Evolutionary conservation across 2,888 invertebrate genomes (phyloP).

Genomic region (Lasioglossum oenotherae): DNA sequence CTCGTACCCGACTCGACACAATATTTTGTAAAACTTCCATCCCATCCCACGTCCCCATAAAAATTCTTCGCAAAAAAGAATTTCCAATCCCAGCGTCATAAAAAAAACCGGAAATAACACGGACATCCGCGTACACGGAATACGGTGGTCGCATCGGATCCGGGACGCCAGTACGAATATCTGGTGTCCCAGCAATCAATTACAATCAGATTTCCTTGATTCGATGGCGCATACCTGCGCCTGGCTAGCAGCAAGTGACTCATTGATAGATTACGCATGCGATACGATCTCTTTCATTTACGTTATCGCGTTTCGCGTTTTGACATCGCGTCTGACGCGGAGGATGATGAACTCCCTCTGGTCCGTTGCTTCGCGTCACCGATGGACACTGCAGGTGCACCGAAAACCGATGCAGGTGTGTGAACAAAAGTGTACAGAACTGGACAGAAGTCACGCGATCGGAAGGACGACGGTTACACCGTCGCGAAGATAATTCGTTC

Average conservation of each 20-base stretch:
- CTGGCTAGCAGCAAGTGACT: slow-evolving; percentile 36
- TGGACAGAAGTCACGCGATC: slow-evolving; percentile 39
- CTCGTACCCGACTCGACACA: not conserved
- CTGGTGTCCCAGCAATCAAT: not conserved
- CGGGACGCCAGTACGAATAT: not conserved
- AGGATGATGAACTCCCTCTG: slow-evolving; percentile 19
- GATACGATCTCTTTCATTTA: slow-evolving; percentile 35
- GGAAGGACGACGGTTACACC: not conserved
- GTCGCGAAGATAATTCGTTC: not conserved
- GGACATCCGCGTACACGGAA: not conserved
- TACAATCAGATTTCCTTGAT: slow-evolving; percentile 1
- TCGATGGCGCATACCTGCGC: not conserved
- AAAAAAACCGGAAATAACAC: not conserved
- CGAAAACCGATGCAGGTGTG: not conserved
- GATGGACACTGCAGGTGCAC: slow-evolving; percentile 40
- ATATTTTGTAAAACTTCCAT: not conserved
- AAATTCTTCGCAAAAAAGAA: not conserved
- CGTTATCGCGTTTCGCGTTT: slow-evolving; percentile 38
- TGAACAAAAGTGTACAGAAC: not conserved
- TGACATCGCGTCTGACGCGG: slow-evolving; percentile 15
- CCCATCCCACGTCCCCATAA: not conserved
- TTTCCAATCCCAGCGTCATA: not conserved
- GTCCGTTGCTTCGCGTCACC: slow-evolving; percentile 9
- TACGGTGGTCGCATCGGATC: not conserved
- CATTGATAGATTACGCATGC: slow-evolving; percentile 48